These are phyloP conservation scores for Cephalopachus bancanus DNA, from an alignment of 2,797 vertebrate species.

Conservation along the genomic window DNA sequence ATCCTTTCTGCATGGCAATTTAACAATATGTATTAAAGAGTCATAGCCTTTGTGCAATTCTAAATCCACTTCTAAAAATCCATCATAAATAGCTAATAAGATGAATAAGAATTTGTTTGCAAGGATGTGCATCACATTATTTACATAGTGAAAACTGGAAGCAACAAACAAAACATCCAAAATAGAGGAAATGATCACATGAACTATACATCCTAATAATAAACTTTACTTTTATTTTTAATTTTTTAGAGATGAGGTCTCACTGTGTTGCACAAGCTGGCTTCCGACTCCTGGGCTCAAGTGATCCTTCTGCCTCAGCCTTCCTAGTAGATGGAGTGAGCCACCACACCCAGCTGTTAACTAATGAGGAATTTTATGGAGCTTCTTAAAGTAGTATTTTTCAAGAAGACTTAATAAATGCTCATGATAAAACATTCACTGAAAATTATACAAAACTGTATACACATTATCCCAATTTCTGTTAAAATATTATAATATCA, in stretches of 20 bases:
- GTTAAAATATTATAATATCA: constrained; percentile 8
- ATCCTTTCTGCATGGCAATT: not conserved
- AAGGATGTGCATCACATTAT: not conserved
- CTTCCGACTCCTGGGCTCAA: too few relatives aligned
- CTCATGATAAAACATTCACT: not conserved
- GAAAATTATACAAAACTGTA: not conserved
- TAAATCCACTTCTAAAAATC: not conserved
- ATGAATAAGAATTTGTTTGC: not conserved
- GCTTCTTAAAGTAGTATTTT: not conserved
- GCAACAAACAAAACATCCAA: not conserved
- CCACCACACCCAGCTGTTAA: too few relatives aligned
- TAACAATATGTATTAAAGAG: accelerated
- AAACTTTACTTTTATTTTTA: too few relatives aligned
- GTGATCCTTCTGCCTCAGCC: too few relatives aligned
- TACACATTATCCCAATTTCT: not conserved
- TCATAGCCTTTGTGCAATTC: not conserved
- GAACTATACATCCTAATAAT: not conserved
- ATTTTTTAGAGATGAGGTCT: too few relatives aligned
- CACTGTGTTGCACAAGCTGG: too few relatives aligned
- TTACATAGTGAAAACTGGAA: not conserved
- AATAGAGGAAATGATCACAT: not conserved
- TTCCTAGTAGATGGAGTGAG: too few relatives aligned
- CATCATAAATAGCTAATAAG: not conserved
- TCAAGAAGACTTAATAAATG: not conserved
- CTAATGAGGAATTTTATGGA: too few relatives aligned